Evolutionary conservation across 2,113 vertebrate genomes (phyloP).

Genomic region (Ciconia stormi): DNA sequence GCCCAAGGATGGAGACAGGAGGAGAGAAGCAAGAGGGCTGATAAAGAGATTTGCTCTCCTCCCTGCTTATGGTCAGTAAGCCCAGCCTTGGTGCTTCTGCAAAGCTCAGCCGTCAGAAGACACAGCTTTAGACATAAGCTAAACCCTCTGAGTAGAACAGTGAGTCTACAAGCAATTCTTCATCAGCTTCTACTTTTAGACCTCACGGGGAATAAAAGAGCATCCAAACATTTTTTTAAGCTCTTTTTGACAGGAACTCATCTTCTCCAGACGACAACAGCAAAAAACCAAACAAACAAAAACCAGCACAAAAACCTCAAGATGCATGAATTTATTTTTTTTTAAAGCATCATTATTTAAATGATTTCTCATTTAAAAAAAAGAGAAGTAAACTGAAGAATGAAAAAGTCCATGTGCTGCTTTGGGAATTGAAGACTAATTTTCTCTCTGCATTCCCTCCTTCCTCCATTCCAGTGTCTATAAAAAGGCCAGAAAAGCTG

Average conservation of each 20-base stretch:
- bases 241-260: not conserved
- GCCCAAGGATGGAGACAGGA: not conserved
- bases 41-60: not conserved
- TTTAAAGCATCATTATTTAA: not conserved
- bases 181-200: constrained; percentile 5
- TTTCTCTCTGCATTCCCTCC: not conserved
- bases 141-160: not conserved
- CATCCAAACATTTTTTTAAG: not conserved
- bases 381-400: not conserved
- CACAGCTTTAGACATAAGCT: not conserved
- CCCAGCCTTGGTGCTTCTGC: not conserved
- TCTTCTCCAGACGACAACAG: not conserved
- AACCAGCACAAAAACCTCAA: not conserved
- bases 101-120: not conserved
- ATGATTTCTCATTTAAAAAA: not conserved
- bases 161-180: not conserved
- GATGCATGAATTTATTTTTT: not conserved
- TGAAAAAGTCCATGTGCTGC: not conserved
- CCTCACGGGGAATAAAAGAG: not conserved
- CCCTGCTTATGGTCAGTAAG: not conserved
- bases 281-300: not conserved
- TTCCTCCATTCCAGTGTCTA: not conserved
- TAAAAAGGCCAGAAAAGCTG: not conserved
- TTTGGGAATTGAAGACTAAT: not conserved
- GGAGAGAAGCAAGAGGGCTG: not conserved